Evolutionary conservation across 2,797 vertebrate species (phyloP).

Genomic region (Ciconia nigra): DNA sequence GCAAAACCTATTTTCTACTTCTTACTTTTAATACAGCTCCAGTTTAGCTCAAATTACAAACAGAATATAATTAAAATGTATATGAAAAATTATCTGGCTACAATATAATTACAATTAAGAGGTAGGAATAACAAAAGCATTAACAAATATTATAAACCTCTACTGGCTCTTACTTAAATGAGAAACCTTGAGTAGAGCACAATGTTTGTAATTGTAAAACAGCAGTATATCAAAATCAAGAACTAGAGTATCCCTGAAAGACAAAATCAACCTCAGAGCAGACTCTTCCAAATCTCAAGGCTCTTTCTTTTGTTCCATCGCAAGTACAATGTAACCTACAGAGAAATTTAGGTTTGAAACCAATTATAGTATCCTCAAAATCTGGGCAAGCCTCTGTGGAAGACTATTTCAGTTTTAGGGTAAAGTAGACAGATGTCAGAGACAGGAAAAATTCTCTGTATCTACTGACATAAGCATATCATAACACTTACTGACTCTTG

Average conservation of each 20-base stretch:
- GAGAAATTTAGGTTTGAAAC: background rate
- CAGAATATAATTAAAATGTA: background rate
- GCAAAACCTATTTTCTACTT: constrained; percentile 32
- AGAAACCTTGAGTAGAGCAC: background rate
- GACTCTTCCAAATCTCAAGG: background rate
- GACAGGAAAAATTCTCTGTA: background rate
- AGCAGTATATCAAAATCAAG: background rate
- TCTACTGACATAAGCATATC: background rate
- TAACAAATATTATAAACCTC: background rate
- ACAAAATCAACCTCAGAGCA: background rate
- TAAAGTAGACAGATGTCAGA: background rate
- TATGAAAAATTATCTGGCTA: background rate
- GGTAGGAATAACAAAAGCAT: background rate
- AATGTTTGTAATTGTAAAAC: background rate
- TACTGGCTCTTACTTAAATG: background rate
- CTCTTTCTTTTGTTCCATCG: background rate
- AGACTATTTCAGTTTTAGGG: background rate
- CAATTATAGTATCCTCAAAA: background rate
- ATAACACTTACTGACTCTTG: background rate
- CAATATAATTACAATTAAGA: background rate
- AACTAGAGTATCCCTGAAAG: background rate
- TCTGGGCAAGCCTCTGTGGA: background rate
- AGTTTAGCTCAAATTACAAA: background rate
- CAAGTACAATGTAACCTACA: background rate
- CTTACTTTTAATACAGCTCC: constrained; percentile 7